Evolutionary conservation across 1,140 invertebrate species (phyloP), one percentile per base, ranked within the genome.

Genomic region (Palaemon carinicauda): DNA sequence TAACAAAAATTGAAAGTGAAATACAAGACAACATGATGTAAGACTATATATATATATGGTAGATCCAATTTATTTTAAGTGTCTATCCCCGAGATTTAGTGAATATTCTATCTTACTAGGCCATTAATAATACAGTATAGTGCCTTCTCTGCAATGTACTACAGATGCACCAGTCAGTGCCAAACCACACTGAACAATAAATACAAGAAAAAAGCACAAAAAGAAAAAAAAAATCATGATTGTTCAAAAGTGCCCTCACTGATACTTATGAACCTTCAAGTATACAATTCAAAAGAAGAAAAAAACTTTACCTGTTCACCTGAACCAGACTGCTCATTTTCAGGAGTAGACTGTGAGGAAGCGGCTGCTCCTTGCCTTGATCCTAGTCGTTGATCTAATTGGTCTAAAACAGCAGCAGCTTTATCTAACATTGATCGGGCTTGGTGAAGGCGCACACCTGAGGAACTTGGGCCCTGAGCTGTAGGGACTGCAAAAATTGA

Each of bases 391-490:
- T 65, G 78, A 77, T 90, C 90, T 29, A 90, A 77, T 5, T 69
- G 87, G 50, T 89, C 87, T 3, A 91, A 75, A n/a, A 90, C 79
- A 74, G 80, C 84, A 19, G 89, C 87, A 7, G 90, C 90, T 65
- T 89, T 80, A 31, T 89, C 89, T 3, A 91, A 69, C 88, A 90
- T 89, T 27, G 81, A 81, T 51, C 89, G 89, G 9, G 89, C 90
- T 65, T 89, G 88, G 74, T 90, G 86, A 14, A 90, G 80, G 4
- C 90, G 86, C 19, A 90, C 88, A 15, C 89, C 89, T 24, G 90
- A 90, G 17, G 93, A 89, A 81, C 91, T 91, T 9, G 91, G 89
- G n/a, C 87, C 85, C 73, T 88, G 83, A 24, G 82, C 80, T 21
- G 90, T 71, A 21, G 79, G 74, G 27, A 80, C 75, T 82, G 50